phyloP scores from a whole-genome alignment of 2,888 invertebrate species.

The Biston stratarius region DNA sequence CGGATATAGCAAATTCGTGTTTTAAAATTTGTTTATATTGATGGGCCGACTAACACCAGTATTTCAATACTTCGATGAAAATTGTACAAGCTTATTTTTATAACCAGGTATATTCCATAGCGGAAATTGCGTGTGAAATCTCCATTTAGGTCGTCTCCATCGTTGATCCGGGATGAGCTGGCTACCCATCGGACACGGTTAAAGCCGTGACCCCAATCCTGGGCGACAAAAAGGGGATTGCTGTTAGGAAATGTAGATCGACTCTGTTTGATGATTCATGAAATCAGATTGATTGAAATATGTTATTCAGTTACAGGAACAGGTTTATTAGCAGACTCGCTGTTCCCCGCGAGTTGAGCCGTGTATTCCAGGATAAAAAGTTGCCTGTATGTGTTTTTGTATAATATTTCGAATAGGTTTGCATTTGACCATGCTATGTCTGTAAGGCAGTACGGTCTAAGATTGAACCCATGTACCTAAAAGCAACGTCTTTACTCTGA shows the following conservation, averaged over 20 bases:
- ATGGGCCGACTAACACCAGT: too few relatives aligned
- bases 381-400: too few relatives aligned
- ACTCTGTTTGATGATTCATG: conserved; percentile 17
- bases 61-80: too few relatives aligned
- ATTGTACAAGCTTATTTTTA: conserved; percentile 41
- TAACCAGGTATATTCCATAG: conserved; percentile 66
- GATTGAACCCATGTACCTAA: too few relatives aligned
- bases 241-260: conserved; percentile 41
- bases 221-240: conserved; percentile 62
- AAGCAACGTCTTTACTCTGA: too few relatives aligned
- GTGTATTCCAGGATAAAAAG: too few relatives aligned
- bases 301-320: background rate
- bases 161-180: conserved; percentile 81
- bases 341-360: too few relatives aligned
- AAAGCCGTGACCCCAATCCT: conserved; percentile 78
- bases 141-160: conserved; percentile 78
- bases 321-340: background rate
- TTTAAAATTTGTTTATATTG: too few relatives aligned
- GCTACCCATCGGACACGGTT: conserved; percentile 78
- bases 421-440: too few relatives aligned
- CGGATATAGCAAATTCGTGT: too few relatives aligned
- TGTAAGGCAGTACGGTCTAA: too few relatives aligned
- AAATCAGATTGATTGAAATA: conserved; percentile 19
- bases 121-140: conserved; percentile 85
- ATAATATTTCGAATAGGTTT: too few relatives aligned